Conservation (phyloP, 2,797 vertebrate genomes). For the Falco naumanni region DNA sequence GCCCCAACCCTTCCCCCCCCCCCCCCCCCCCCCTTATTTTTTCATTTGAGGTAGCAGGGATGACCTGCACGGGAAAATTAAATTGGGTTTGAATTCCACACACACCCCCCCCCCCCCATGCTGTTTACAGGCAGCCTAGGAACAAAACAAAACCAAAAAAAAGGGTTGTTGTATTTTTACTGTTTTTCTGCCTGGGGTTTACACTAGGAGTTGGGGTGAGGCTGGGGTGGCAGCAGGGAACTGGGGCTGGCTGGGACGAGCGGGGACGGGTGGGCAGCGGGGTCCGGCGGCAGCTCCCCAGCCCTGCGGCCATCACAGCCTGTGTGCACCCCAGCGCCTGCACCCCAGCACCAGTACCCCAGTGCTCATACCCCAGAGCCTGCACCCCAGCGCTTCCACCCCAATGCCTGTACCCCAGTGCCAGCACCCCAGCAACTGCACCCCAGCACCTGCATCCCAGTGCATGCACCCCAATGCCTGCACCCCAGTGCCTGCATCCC, state of each 20-base stretch:
- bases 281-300: background rate
- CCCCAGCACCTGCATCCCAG: too few species aligned
- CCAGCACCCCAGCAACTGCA: too few species aligned
- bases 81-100: background rate
- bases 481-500: too few species aligned
- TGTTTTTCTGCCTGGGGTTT: background rate
- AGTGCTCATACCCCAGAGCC: too few species aligned
- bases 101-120: background rate
- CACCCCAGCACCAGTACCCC: too few species aligned
- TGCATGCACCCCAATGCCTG: too few species aligned
- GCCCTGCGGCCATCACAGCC: background rate
- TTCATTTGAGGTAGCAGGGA: background rate
- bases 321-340: background rate
- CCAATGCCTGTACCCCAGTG: background rate
- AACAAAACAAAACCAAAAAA: background rate
- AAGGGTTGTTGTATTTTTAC: background rate
- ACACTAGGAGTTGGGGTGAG: background rate
- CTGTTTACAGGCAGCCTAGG: background rate
- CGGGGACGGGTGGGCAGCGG: fast-evolving
- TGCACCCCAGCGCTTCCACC: background rate
- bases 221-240: background rate
- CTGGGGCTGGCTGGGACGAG: background rate
- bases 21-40: too few species aligned
- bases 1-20: background rate
- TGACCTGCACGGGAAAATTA: background rate